A percentile compares a stretch with the other conserved stretches of the same genome.
These are phyloP conservation scores for Brachyrhaphis roseni DNA, from an alignment of 2,797 vertebrate species.

Conservation along the genomic window DNA sequence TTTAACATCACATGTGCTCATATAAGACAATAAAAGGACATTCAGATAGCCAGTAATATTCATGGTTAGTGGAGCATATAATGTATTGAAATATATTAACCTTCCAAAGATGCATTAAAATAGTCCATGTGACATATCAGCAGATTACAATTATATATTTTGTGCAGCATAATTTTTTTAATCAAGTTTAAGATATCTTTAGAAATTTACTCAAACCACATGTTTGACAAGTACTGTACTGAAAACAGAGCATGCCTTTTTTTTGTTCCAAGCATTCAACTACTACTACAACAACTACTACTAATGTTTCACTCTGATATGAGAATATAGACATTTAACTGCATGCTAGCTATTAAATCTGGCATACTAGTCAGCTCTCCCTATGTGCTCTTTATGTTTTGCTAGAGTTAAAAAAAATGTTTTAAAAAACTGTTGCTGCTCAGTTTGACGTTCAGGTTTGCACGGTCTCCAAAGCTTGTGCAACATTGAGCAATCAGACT, in stretches of 20 bases:
- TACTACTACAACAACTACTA: no score
- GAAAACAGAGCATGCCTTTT: neutral
- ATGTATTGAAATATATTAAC: neutral
- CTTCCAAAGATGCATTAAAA: neutral
- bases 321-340: neutral
- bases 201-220: neutral
- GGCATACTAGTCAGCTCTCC: neutral
- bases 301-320: conserved; percentile 12
- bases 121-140: neutral
- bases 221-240: neutral
- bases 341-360: conserved; percentile 1
- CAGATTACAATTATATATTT: neutral
- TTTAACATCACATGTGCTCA: neutral
- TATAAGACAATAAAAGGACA: neutral
- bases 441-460: conserved; percentile 37
- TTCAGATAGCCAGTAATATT: neutral
- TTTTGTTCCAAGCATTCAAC: neutral
- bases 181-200: neutral
- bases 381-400: conserved; percentile 2
- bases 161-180: neutral
- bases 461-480: conserved; percentile 35
- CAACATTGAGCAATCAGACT: conserved; percentile 61
- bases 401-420: conserved; percentile 7
- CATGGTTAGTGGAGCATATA: neutral
- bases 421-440: neutral